Evolutionary conservation across 1,140 invertebrate genomes (phyloP).

Genomic region (Hesperophylax magnus): DNA sequence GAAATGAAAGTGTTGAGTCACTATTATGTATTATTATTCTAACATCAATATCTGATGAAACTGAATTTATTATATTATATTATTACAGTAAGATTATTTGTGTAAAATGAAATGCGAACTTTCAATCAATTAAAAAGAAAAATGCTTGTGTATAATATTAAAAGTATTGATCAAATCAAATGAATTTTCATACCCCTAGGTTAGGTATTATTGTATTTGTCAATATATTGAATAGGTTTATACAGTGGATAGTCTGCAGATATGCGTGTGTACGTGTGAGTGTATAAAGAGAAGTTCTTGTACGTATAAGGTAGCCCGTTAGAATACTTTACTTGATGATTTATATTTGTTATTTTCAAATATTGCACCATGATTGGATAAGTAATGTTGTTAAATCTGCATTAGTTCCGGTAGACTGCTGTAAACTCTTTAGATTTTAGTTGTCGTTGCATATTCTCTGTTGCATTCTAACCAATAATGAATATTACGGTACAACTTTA

Average conservation of each 20-base stretch:
- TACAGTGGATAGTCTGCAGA: conserved; percentile 3
- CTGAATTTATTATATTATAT: not conserved
- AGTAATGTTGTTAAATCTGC: not conserved
- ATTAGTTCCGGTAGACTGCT: no score
- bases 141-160: conserved; percentile 25
- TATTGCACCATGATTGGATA: conserved; percentile 4
- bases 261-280: not conserved
- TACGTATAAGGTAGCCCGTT: not conserved
- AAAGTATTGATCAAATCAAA: conserved; percentile 25
- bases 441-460: no score
- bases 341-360: not conserved
- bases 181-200: conserved; percentile 39
- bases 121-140: conserved; percentile 26
- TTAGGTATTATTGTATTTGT: conserved; percentile 25
- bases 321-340: conserved; percentile 1
- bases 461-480: no score
- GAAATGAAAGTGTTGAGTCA: no score
- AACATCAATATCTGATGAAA: no score
- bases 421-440: no score
- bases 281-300: not conserved
- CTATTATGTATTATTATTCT: no score
- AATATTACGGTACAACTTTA: no score
- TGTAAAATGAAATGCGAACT: conserved; percentile 31
- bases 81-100: conserved; percentile 1
- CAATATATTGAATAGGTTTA: conserved; percentile 10